phyloP scores from a whole-genome alignment of 2,888 invertebrate genomes.

The Smittia sp. region DNA sequence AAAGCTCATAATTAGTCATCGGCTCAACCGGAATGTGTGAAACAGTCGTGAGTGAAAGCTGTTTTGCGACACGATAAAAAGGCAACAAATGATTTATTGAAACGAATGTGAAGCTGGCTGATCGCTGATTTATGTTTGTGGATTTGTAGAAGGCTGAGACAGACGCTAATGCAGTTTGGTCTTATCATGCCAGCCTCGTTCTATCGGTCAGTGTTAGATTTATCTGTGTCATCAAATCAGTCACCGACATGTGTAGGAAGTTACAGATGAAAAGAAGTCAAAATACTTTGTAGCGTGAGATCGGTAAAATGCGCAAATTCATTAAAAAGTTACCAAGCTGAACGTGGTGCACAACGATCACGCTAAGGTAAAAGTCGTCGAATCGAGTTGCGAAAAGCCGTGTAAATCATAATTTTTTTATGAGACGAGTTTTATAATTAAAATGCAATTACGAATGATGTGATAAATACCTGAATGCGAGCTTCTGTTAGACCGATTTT shows the following conservation, averaged over 20 bases:
- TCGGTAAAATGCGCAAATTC: slow-evolving; percentile 37
- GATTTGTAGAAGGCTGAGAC: not conserved
- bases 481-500: slow-evolving; percentile 72
- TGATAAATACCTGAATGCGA: slow-evolving; percentile 61
- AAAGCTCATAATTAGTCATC: not conserved
- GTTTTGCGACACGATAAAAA: not conserved
- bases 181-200: no score
- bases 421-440: slow-evolving; percentile 30
- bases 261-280: not conserved
- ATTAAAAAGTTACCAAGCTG: not conserved
- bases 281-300: not conserved
- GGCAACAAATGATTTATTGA: slow-evolving; percentile 19
- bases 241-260: not conserved
- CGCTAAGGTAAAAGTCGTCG: not conserved
- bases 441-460: slow-evolving; percentile 35
- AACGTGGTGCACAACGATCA: not conserved
- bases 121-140: not conserved
- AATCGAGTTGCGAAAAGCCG: not conserved
- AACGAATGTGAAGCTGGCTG: not conserved
- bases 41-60: slow-evolving; percentile 24
- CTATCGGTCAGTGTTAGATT: no score
- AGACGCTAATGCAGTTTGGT: no score
- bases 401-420: slow-evolving; percentile 6
- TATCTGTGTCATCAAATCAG: no score
- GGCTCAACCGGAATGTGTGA: slow-evolving; percentile 5